Evolutionary conservation across 2,797 vertebrate species (phyloP).

Genomic region (Tragelaphus oryx): DNA sequence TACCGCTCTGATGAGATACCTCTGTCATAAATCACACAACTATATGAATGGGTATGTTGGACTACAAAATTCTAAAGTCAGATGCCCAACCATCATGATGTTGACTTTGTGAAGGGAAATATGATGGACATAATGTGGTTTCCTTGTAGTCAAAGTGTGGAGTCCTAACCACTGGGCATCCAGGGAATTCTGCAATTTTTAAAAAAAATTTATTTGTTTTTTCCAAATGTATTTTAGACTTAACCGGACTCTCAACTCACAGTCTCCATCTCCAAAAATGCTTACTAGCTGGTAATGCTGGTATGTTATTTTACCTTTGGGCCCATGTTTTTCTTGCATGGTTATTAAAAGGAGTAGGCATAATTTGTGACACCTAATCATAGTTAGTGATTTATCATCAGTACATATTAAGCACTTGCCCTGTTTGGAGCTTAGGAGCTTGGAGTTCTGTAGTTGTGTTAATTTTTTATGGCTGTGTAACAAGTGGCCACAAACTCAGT

Average conservation of each 20-base stretch:
- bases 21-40: not conserved
- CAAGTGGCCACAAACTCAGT: not conserved
- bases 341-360: not conserved
- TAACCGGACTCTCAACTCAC: not conserved
- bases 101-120: not conserved
- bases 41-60: not conserved
- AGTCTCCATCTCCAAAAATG: not conserved
- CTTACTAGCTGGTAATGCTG: not conserved
- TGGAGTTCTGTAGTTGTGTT: not conserved
- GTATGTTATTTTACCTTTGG: not conserved
- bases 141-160: not conserved
- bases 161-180: not conserved
- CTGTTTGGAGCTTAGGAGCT: not conserved
- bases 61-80: not conserved
- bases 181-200: not conserved
- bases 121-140: not conserved
- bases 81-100: not conserved
- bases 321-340: not conserved
- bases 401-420: not conserved
- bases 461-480: not conserved
- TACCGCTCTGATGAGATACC: not conserved
- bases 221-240: not conserved
- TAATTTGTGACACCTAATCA: not conserved
- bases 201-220: not conserved
- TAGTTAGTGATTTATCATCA: not conserved